phyloP scores from a whole-genome alignment of 2,888 invertebrate species.

The Tetropium fuscum region DNA sequence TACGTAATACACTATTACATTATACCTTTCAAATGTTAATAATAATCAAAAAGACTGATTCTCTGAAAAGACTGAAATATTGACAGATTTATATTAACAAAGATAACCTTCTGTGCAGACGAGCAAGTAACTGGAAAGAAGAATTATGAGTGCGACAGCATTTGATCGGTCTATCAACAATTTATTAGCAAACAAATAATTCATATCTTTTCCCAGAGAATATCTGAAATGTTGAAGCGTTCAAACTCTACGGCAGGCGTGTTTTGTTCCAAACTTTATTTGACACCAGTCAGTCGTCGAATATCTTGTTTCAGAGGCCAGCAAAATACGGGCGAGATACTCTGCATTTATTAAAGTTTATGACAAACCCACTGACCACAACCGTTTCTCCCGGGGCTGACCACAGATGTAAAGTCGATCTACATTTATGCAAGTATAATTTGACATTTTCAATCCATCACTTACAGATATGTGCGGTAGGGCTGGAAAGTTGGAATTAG shows the following conservation, averaged over 20 bases:
- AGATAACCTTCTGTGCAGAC: no score
- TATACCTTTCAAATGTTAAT: no score
- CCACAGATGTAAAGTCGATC: constrained; percentile 15
- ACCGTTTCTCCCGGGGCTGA: constrained; percentile 7
- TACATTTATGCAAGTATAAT: constrained; percentile 20
- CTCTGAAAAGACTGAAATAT: no score
- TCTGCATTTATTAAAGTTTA: constrained; percentile 23
- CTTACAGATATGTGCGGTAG: constrained; percentile 4
- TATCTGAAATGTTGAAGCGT: not conserved
- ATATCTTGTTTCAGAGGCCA: constrained; percentile 19
- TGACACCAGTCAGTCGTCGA: constrained; percentile 15
- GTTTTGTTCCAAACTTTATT: constrained; percentile 15
- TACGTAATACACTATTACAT: no score
- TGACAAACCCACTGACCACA: constrained; percentile 4
- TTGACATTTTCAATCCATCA: constrained; percentile 3
- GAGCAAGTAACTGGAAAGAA: no score
- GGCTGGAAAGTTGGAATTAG: constrained; percentile 1
- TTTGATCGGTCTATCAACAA: no score
- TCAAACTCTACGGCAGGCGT: constrained; percentile 3
- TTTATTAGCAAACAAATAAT: not conserved
- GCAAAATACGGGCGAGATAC: constrained; percentile 15
- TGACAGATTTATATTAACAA: no score
- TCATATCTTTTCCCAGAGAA: not conserved
- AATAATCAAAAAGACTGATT: no score
- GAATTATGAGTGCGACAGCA: no score